Conservation (phyloP, 2,888 invertebrate species). For the Rhamphomyia laevipes region DNA sequence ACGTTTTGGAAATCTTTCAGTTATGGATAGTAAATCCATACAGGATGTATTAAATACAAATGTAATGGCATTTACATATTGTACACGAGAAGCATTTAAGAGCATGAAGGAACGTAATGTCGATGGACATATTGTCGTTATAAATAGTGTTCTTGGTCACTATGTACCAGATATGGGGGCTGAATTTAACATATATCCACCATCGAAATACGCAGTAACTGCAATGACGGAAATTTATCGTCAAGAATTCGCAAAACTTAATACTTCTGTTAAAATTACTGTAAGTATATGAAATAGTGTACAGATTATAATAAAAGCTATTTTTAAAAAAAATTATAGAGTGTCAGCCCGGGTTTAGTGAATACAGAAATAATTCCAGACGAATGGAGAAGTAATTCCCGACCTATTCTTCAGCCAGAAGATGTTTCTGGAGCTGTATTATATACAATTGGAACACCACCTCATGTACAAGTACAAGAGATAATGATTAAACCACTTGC, state of each 20-base stretch:
- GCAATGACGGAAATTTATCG: conserved; percentile 31
- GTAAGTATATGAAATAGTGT: conserved; percentile 40
- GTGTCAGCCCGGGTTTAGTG: conserved; percentile 20
- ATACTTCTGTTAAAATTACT: conserved; percentile 32
- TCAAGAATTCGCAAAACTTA: conserved; percentile 28
- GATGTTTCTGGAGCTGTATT: conserved; percentile 11
- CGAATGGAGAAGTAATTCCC: conserved; percentile 8
- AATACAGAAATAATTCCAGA: conserved; percentile 26
- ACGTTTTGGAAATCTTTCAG: conserved; percentile 19
- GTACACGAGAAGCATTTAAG: conserved; percentile 39
- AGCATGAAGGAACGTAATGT: conserved; percentile 38
- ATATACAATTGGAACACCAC: conserved; percentile 9
- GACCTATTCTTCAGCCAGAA: conserved; percentile 5
- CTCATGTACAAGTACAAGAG: conserved; percentile 7
- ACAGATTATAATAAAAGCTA: no score
- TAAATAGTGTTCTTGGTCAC: conserved; percentile 36
- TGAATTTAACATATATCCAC: conserved; percentile 28
- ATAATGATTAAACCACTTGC: conserved; percentile 7
- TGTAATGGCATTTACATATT: conserved; percentile 37
- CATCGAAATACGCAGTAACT: conserved; percentile 31
- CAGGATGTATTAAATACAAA: conserved; percentile 38
- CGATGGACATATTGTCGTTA: conserved; percentile 41
- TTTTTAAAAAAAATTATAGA: no score
- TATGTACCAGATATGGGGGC: conserved; percentile 16
- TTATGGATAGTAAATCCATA: conserved; percentile 20